Evolutionary conservation across 2,113 vertebrate species (phyloP).

Genomic region (Scomber japonicus): DNA sequence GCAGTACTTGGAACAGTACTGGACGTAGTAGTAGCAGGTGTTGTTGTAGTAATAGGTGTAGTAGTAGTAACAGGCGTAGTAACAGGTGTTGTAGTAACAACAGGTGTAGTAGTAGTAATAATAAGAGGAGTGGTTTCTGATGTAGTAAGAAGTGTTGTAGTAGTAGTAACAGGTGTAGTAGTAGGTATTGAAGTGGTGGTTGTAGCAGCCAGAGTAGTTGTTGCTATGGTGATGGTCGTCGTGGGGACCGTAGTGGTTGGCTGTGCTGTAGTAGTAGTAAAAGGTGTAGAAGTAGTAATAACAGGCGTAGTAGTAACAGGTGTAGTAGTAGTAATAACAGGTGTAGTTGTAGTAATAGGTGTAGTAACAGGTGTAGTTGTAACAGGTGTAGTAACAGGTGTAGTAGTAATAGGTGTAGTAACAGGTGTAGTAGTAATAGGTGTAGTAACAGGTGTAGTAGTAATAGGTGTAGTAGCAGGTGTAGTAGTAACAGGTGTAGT

Average conservation of each 20-base stretch:
- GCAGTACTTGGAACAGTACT: too few species aligned
- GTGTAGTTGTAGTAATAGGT: background rate
- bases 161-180: background rate
- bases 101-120: background rate
- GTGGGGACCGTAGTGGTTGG: background rate
- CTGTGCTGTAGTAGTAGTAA: constrained; percentile 1
- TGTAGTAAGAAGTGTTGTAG: constrained; percentile 13
- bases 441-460: background rate
- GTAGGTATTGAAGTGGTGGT: background rate
- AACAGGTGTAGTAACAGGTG: background rate
- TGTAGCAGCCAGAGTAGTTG: background rate
- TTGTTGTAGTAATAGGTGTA: background rate
- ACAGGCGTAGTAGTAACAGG: background rate
- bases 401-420: background rate
- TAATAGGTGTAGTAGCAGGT: background rate
- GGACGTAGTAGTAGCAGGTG: background rate
- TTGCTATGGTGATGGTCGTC: background rate
- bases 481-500: background rate
- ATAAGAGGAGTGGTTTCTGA: background rate
- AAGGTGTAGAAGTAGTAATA: background rate
- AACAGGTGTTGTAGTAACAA: background rate
- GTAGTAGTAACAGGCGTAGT: background rate
- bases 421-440: background rate
- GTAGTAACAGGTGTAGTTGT: constrained; percentile 8
- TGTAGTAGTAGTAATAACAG: background rate